Conservation (phyloP, 1,140 invertebrate species). For the Melipona quadrifasciata region DNA sequence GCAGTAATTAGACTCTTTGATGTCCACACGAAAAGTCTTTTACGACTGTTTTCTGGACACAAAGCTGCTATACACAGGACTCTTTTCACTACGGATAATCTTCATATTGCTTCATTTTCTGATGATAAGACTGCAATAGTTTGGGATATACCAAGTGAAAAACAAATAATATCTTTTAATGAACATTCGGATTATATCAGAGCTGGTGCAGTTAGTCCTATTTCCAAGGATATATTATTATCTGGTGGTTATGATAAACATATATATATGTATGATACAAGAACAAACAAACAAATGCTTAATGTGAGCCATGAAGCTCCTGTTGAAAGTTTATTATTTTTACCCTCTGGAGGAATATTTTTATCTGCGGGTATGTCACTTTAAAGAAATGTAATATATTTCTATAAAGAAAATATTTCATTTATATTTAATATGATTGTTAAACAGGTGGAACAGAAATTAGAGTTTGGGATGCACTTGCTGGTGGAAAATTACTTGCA, state of each 20-base stretch:
- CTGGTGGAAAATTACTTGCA: conserved; percentile 91
- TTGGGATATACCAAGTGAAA: conserved; percentile 95
- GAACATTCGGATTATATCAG: conserved; percentile 92
- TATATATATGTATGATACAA: conserved; percentile 94
- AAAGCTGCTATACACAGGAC: conserved; percentile 89
- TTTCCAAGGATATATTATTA: conserved; percentile 88
- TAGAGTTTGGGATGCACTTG: conserved; percentile 95
- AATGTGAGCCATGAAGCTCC: conserved; percentile 94
- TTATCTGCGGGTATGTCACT: conserved; percentile 88
- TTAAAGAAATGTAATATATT: conserved; percentile 13
- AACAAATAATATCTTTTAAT: conserved; percentile 85
- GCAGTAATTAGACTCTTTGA: conserved; percentile 94
- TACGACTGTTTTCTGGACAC: conserved; percentile 84
- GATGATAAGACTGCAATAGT: conserved; percentile 95
- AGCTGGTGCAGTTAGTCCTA: conserved; percentile 89
- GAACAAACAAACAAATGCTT: conserved; percentile 87
- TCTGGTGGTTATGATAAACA: conserved; percentile 97
- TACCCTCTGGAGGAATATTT: conserved; percentile 95
- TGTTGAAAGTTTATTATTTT: conserved; percentile 94
- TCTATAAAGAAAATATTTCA: not conserved
- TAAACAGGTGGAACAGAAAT: conserved; percentile 92
- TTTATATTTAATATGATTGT: conserved; percentile 1
- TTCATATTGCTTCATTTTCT: conserved; percentile 93
- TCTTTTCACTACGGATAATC: conserved; percentile 90
- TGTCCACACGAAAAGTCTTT: conserved; percentile 88